Base-by-base conservation (phyloP, 2,113 vertebrate species). In the Amazona vittata region DNA sequence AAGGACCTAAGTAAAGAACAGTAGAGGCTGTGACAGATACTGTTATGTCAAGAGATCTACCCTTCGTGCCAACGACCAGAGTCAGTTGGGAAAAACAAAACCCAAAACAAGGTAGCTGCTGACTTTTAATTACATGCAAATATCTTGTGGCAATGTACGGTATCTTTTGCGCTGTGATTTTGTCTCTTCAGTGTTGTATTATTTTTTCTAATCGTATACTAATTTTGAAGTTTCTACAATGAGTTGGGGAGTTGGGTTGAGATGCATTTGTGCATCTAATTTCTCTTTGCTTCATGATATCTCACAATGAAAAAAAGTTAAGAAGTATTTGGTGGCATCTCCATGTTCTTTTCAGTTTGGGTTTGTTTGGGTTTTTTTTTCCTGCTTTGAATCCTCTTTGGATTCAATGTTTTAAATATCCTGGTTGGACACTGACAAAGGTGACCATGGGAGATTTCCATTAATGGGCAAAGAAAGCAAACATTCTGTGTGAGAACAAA, bases 111-210 rank as follows among this genome's bases (percentile, higher is more conserved):
- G 52, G 47, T 53, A 28, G 33, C 28, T 50, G 43, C 33, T n/a
- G 44, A 3, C 67, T 53, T n/a, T 39, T 28, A 21, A 22, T 52
- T 47, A 11, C 4, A 11, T 24, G 14, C 59, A 46, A 83, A 49
- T 55, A 57, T 47, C 67, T 41, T 31, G 8, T 47, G 67, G 70
- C 3, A 1, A 29, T 10, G 3, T 2, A 10, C 0, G 1, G 49
- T 17, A 28, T 31, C 41, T 35, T 64, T 37, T 49, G 39, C 28
- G 17, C 44, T 31, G 17, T 31, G 31, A 28, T 70, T 82, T 93
- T 41, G 0, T 31, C 22, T 19, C 49, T 41, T 70, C 29, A 26
- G 1, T 39, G 8, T 41, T 39, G 22, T 4, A 11, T 5, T 4
- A 41, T 41, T 3, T 33, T 6, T 35, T 63, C 37, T 22, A 29